Evolutionary conservation across 2,113 vertebrate genomes (phyloP).

Genomic region (Galemys pyrenaicus): DNA sequence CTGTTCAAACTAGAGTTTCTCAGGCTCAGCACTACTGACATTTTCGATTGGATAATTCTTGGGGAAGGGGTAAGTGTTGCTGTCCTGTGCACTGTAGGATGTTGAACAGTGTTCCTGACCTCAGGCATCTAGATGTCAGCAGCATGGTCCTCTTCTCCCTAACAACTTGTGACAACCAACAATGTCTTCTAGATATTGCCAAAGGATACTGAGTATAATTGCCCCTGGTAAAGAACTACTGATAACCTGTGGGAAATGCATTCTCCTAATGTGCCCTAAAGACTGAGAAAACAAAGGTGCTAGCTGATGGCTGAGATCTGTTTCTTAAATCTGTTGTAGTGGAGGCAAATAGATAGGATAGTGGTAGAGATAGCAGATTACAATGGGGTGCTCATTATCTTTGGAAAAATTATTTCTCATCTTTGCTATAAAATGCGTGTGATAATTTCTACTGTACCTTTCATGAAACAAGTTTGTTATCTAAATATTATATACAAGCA

Average conservation of each 20-base stretch:
- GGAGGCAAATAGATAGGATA: not conserved
- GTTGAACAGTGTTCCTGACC: not conserved
- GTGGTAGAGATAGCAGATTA: not conserved
- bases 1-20: not conserved
- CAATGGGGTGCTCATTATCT: not conserved
- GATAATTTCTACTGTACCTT: not conserved
- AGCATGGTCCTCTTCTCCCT: not conserved
- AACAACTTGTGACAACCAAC: not conserved
- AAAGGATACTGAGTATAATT: not conserved
- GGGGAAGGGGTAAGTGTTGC: not conserved
- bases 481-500: not conserved
- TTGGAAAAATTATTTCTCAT: slow-evolving; percentile 6
- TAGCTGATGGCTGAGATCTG: not conserved
- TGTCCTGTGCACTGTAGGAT: not conserved
- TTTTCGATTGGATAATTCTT: not conserved
- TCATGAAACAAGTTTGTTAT: not conserved
- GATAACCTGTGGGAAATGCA: not conserved
- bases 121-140: not conserved
- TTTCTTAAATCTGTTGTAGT: not conserved
- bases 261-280: not conserved
- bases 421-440: not conserved
- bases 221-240: not conserved
- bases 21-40: not conserved
- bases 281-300: not conserved
- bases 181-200: not conserved